These are phyloP conservation scores for Aphidius ervi DNA, from an alignment of 1,140 invertebrate genomes.

Conservation along the genomic window DNA sequence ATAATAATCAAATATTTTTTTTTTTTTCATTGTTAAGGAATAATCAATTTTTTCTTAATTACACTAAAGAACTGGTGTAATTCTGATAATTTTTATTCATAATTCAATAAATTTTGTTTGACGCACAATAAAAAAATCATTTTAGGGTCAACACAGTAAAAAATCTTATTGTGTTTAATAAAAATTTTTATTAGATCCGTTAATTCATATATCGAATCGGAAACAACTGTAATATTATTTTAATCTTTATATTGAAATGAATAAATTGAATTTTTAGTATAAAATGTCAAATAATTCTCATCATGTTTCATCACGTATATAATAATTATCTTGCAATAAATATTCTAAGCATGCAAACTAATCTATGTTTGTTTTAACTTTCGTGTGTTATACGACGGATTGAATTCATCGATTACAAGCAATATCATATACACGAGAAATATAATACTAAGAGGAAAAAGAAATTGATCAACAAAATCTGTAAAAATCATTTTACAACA, in stretches of 20 bases:
- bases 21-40: too few species aligned
- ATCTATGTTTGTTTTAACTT: slow-evolving; percentile 4
- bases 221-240: slow-evolving; percentile 1
- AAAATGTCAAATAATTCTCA: background rate
- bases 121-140: too few species aligned
- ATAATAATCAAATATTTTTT: too few species aligned
- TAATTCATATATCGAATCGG: background rate
- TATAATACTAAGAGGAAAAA: background rate
- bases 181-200: background rate
- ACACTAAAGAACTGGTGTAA: too few species aligned
- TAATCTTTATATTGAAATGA: background rate
- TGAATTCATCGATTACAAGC: background rate
- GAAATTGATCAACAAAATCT: slow-evolving; percentile 9
- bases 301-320: slow-evolving; percentile 4
- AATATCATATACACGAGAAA: background rate
- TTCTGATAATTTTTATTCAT: too few species aligned
- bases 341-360: slow-evolving; percentile 4
- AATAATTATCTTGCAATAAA: slow-evolving; percentile 8
- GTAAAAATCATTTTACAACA: slow-evolving; percentile 25
- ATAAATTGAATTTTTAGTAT: too few species aligned
- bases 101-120: too few species aligned
- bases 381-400: background rate
- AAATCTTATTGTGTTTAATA: too few species aligned
- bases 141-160: too few species aligned
- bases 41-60: too few species aligned